Conservation (phyloP, 2,888 invertebrate species). For the Deilephila porcellus region DNA sequence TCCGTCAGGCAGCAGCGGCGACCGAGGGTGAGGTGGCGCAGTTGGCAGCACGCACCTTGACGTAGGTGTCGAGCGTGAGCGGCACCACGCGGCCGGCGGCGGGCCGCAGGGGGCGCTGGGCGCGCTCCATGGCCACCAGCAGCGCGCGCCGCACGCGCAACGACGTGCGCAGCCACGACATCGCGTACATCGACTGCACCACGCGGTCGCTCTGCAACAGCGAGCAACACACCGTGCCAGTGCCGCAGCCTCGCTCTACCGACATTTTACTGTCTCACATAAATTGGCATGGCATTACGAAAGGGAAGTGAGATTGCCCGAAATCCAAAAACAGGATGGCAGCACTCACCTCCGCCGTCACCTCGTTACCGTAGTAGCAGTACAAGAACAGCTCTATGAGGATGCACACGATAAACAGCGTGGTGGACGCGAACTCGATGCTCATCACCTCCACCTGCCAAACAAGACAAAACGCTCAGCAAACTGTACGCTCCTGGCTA, state of each 20-base stretch:
- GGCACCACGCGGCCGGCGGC: conserved; percentile 77
- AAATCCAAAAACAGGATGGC: not conserved
- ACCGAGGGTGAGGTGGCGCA: not conserved
- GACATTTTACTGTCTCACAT: no score
- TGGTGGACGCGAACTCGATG: conserved; percentile 80
- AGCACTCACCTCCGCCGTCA: conserved; percentile 75
- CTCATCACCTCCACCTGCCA: conserved; percentile 63
- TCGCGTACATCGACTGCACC: conserved; percentile 68
- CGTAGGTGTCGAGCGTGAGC: conserved; percentile 80
- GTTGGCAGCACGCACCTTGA: conserved; percentile 60
- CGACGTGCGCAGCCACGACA: conserved; percentile 61
- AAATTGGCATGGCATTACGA: no score
- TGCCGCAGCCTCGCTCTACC: no score
- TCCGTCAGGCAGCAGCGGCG: not conserved
- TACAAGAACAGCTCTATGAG: conserved; percentile 82
- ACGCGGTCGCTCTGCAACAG: conserved; percentile 69
- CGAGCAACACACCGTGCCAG: not conserved
- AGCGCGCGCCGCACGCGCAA: conserved; percentile 60
- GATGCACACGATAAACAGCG: conserved; percentile 82
- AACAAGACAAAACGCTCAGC: not conserved
- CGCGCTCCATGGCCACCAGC: conserved; percentile 74
- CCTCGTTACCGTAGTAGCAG: conserved; percentile 85
- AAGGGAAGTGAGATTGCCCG: no score
- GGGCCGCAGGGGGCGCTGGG: conserved; percentile 75
- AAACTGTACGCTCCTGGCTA: conserved; percentile 23